Percentiles rank a stretch among this genome's conserved stretches.
Conservation (phyloP, 1,140 invertebrate species). For the Cardiocondyla obscurior region DNA sequence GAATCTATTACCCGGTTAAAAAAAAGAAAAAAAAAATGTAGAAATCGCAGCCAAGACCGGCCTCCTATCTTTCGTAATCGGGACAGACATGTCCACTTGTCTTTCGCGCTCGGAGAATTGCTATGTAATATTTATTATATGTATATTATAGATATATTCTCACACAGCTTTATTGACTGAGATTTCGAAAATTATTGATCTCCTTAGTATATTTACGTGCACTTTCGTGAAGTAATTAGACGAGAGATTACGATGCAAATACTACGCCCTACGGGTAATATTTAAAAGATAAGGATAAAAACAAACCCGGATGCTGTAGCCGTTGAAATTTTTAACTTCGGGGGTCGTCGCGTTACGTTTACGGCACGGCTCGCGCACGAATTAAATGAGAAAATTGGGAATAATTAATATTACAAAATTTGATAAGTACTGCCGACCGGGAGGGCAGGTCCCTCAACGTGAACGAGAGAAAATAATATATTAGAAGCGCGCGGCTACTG, state of each 20-base stretch:
- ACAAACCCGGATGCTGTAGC: neutral
- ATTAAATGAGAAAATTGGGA: constrained; percentile 61
- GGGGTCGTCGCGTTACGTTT: neutral
- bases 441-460: neutral
- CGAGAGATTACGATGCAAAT: neutral
- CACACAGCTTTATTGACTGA: neutral
- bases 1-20: constrained; percentile 25
- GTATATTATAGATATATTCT: neutral
- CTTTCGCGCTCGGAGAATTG: neutral
- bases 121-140: neutral
- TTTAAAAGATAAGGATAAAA: neutral
- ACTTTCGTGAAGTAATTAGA: neutral
- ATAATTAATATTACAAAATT: constrained; percentile 53
- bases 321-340: constrained; percentile 3
- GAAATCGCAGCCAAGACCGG: neutral
- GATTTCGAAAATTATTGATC: neutral
- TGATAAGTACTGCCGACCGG: constrained; percentile 22
- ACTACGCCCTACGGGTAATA: neutral
- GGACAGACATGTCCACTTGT: neutral
- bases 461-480: constrained; percentile 58
- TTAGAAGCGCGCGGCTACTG: constrained; percentile 62
- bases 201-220: neutral
- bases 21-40: neutral
- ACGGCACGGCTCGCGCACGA: constrained; percentile 30
- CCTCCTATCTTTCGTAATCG: neutral